Percentiles rank a stretch among this genome's conserved stretches.
Evolutionary conservation across 2,888 invertebrate genomes (phyloP).

Genomic region (Branchellion lobata): DNA sequence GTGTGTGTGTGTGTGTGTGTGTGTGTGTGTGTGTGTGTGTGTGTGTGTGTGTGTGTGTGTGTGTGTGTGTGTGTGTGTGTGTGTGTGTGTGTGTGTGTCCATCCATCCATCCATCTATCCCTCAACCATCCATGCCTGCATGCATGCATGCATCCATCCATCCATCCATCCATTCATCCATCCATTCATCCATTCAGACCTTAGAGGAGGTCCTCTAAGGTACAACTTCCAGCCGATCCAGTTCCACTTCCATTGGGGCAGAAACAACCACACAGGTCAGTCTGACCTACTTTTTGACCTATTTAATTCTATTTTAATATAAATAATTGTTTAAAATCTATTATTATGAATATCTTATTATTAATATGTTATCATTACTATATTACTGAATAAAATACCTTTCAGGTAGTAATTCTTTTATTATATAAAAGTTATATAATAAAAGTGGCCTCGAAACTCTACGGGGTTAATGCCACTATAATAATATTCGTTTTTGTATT

Average conservation of each 20-base stretch:
- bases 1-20: background rate
- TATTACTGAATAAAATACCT: no score
- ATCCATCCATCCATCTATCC: background rate
- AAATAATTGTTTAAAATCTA: no score
- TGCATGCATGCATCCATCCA: background rate
- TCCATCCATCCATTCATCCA: background rate
- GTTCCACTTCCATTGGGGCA: conserved; percentile 49
- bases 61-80: conserved; percentile 24
- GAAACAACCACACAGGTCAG: conserved; percentile 28
- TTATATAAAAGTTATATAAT: no score
- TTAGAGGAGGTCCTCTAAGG: conserved; percentile 45
- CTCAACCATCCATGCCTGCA: background rate
- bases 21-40: conserved; percentile 16
- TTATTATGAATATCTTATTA: no score
- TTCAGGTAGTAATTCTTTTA: no score
- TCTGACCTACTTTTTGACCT: no score
- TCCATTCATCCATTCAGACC: conserved; percentile 5
- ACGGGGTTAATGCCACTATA: no score
- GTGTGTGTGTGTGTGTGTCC: conserved; percentile 13
- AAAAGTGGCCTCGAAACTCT: no score
- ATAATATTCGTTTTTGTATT: no score
- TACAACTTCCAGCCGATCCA: conserved; percentile 42
- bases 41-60: conserved; percentile 14
- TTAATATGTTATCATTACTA: no score
- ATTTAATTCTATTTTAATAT: no score